Conservation (phyloP, 2,797 vertebrate genomes). For the Mus caroli region DNA sequence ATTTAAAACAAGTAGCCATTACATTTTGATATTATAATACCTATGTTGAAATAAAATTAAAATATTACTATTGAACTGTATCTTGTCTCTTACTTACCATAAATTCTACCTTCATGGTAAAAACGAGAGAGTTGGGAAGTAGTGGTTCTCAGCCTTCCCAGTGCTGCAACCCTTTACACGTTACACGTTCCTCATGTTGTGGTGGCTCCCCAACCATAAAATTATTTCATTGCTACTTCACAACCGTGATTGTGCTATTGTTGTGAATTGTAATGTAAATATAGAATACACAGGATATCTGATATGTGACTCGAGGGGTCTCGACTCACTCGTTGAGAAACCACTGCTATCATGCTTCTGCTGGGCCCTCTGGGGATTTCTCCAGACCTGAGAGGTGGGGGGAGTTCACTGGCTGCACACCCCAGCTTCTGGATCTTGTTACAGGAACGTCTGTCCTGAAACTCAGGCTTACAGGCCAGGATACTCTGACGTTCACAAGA, state of each 20-base stretch:
- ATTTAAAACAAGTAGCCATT: slow-evolving; percentile 47
- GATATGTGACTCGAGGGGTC: not conserved
- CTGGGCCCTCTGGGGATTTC: slow-evolving; percentile 31
- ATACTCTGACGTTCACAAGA: slow-evolving; percentile 19
- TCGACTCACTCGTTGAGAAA: not conserved
- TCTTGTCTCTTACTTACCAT: slow-evolving; percentile 64
- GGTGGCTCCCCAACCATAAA: not conserved
- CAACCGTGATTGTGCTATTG: not conserved
- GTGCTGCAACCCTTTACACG: not conserved
- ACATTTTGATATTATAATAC: slow-evolving; percentile 6
- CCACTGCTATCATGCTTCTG: not conserved
- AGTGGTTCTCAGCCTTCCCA: not conserved
- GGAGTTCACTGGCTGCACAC: not conserved
- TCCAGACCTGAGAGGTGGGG: not conserved
- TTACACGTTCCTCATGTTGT: too few relatives aligned
- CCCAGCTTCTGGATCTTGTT: not conserved
- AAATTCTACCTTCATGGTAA: slow-evolving; percentile 37
- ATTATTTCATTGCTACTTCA: not conserved
- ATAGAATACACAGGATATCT: too few relatives aligned
- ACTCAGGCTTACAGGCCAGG: not conserved
- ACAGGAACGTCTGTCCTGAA: not conserved
- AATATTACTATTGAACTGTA: slow-evolving; percentile 35
- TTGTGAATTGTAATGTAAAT: not conserved
- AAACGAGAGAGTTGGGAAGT: not conserved
- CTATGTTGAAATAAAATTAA: slow-evolving; percentile 54